Evolutionary conservation across 2,888 invertebrate species (phyloP), one percentile per base, ranked within the genome.

Genomic region (Cheilosia impressa): DNA sequence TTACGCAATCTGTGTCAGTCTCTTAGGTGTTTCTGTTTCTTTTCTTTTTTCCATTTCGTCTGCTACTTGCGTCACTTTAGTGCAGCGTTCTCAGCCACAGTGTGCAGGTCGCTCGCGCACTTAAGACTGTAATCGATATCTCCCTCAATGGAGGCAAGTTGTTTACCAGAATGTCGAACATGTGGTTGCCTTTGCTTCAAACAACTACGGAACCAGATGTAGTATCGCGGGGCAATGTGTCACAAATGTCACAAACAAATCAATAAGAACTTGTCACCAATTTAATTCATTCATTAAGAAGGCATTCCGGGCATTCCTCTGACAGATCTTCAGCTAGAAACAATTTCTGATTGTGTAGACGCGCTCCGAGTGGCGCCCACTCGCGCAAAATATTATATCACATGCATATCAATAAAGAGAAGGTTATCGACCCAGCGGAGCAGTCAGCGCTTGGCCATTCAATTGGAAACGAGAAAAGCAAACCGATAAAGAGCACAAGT

Each of bases 351-450:
- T 17, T 5, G 7, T 17, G 7, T 45, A 7, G 7, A 17, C 19
- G 17, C 47, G 17, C 17, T 53, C 34, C 45, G 9, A 24, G 55
- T 73, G 83, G 82, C 83, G 83, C 78, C 66, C 47, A 27, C 17
- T 45, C 65, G n/a, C n/a, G 47, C 27, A 43, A 83, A 38, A 62
- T 57, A 31, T 83, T 83, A 83, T 78, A 68, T 79, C 78, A 79
- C 68, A 47, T 17, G 50, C 34, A 62, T 69, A 55, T 55, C 62
- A 55, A 78, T 63, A 62, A 57, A 43, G 68, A 17, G 3, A 34
- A 73, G 83, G 79, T 73, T 63, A 58, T 69, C 83, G 78, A 78
- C 72, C 78, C 50, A n/a, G n/a, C n/a, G 7, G 9, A n/a, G 9
- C n/a, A n/a, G 7, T 47, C 27, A 13, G 47, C 47, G 17, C 24